Conservation (phyloP, 2,888 invertebrate genomes). For the Trissolcus brochymenae region DNA sequence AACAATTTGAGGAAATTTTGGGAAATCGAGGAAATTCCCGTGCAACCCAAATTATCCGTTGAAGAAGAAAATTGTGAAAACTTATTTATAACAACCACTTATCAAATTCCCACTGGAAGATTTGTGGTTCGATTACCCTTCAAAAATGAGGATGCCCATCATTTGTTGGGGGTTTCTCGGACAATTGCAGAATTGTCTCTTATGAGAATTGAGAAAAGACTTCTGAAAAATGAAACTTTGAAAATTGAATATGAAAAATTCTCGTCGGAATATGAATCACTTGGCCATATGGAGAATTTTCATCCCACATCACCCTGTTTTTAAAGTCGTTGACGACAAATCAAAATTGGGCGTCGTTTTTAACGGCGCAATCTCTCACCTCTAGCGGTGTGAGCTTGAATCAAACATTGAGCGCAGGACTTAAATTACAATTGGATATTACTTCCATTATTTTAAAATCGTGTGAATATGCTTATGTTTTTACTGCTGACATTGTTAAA, state of each 20-base stretch:
- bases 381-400: slow-evolving; percentile 1
- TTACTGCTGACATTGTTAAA: slow-evolving; percentile 6
- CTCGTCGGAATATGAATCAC: too few relatives aligned
- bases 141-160: not conserved
- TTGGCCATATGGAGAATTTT: not conserved
- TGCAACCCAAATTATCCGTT: not conserved
- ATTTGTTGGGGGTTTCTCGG: not conserved
- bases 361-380: slow-evolving; percentile 1
- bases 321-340: not conserved
- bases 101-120: not conserved
- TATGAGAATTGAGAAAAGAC: too few relatives aligned
- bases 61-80: slow-evolving; percentile 3
- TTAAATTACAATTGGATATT: slow-evolving; percentile 9
- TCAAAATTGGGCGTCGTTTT: slow-evolving; percentile 9
- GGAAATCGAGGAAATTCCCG: slow-evolving; percentile 5
- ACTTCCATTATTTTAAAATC: not conserved
- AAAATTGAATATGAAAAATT: too few relatives aligned
- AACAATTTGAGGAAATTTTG: slow-evolving; percentile 1
- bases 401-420: not conserved
- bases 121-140: not conserved
- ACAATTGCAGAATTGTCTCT: not conserved
- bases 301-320: too few relatives aligned
- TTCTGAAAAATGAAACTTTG: too few relatives aligned
- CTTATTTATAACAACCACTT: not conserved
- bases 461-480: not conserved